phyloP scores from a whole-genome alignment of 2,888 invertebrate genomes.

The Eumerus sabulonum region DNA sequence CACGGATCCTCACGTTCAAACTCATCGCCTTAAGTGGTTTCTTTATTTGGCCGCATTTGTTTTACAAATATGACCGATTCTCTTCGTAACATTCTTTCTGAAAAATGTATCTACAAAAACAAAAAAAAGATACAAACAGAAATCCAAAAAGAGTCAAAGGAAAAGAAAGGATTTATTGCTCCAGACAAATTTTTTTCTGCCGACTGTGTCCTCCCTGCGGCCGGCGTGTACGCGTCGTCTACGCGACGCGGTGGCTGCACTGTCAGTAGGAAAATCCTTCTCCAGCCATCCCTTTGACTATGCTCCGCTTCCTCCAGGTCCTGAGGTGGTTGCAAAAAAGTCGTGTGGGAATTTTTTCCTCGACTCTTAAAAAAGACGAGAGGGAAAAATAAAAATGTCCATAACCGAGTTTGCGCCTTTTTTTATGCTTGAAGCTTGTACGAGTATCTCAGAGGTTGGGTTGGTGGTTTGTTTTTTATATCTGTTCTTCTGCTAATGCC shows the following conservation, averaged over 20 bases:
- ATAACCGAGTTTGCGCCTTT: conserved; percentile 42
- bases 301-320: too few species aligned
- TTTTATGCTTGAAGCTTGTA: conserved; percentile 46
- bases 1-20: conserved; percentile 41
- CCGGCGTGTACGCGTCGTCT: conserved; percentile 60
- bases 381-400: conserved; percentile 30
- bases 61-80: conserved; percentile 69
- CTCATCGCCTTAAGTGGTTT: conserved; percentile 67
- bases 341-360: conserved; percentile 67
- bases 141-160: too few species aligned
- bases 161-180: conserved; percentile 67
- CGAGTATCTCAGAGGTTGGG: conserved; percentile 38
- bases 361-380: conserved; percentile 27
- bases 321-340: conserved; percentile 32
- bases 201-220: conserved; percentile 54
- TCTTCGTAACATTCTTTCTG: conserved; percentile 59
- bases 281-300: conserved; percentile 26
- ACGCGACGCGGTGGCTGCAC: conserved; percentile 22
- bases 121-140: too few species aligned
- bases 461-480: too few species aligned
- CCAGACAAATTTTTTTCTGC: conserved; percentile 60
- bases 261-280: conserved; percentile 51
- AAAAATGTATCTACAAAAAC: too few species aligned
- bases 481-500: conserved; percentile 53
- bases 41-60: conserved; percentile 69